Conservation (phyloP, 1,140 invertebrate genomes). For the Drosophila subobscura region DNA sequence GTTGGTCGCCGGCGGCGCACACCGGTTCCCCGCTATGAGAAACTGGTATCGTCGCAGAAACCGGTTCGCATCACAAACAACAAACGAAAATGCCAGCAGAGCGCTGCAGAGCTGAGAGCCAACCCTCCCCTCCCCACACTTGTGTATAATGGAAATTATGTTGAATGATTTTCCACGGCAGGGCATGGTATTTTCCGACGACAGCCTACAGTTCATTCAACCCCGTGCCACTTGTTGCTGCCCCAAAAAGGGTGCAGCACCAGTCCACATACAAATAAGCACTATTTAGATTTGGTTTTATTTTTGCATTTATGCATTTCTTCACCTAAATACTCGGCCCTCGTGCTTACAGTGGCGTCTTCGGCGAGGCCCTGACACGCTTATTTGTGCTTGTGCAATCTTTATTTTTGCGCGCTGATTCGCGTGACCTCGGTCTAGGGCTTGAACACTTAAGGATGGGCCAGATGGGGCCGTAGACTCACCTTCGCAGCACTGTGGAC, state of each 20-base stretch:
- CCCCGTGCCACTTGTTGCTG: conserved; percentile 71
- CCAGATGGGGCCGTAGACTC: conserved; percentile 29
- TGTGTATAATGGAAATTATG: conserved; percentile 43
- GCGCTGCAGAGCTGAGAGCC: not conserved
- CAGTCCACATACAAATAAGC: conserved; percentile 17
- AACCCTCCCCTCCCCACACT: not conserved
- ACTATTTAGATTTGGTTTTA: conserved; percentile 5
- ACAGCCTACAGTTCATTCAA: conserved; percentile 60
- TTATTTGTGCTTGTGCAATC: conserved; percentile 39
- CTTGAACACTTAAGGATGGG: conserved; percentile 8
- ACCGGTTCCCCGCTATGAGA: conserved; percentile 59
- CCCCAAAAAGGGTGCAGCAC: conserved; percentile 56
- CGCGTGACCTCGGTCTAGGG: conserved; percentile 24
- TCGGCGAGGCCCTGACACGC: conserved; percentile 37
- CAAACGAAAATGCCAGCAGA: conserved; percentile 63
- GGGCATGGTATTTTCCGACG: conserved; percentile 60
- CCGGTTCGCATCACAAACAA: conserved; percentile 42
- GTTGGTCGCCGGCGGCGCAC: conserved; percentile 38
- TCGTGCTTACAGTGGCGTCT: conserved; percentile 2
- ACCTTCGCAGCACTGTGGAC: conserved; percentile 76
- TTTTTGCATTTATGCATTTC: conserved; percentile 23
- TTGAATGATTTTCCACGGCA: conserved; percentile 53
- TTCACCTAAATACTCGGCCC: conserved; percentile 14
- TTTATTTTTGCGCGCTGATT: conserved; percentile 4
- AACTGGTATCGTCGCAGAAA: conserved; percentile 63